Base-by-base conservation (phyloP, 2,888 invertebrate species). In the Sialis fuliginosa region DNA sequence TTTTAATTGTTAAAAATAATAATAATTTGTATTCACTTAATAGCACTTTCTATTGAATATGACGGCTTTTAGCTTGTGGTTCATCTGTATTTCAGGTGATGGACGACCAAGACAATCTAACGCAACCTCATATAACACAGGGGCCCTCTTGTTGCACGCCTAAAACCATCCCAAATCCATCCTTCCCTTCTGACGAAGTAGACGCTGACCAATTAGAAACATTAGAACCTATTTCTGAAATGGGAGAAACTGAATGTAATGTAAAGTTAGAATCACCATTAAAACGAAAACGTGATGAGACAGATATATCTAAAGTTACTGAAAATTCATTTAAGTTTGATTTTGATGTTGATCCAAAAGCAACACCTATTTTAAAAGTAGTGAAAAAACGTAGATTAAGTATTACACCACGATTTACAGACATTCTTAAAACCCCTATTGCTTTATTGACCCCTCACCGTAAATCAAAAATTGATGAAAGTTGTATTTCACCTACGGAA, bases 41-140 rank as follows among this genome's bases (percentile, higher is more conserved):
- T 22, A 22, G 22, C 22, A 22, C 22, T 22, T 22, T 22, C 22
- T 22, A 22, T 22, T 22, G 22, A 22, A 22, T 22, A 22, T 22
- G 22, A 22, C 22, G 22, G 22, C 22, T 22, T 22, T 22, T 22
- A 58, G 58, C 57, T 48, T 57, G 59, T 58, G 54, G 69, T 68
- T 71, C 70, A 68, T 70, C 65, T 74, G 70, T 70, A 72, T 76
- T 76, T 72, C 76, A 77, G 77, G 77, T 77, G 63, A 72, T 74
- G 74, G 77, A 76, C 68, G 74, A 74, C 67, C 71, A 72, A 66
- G 75, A 75, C 70, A 71, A 61, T 35, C 22, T 31, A 42, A 30
- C 42, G 22, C 22, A 42, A 30, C 42, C 13, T 7, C 13, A 42
- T 22, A 30, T 42, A 42, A 32, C 42, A 32, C 30, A 13, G 34